These are phyloP conservation scores for Venustoraphidia nigricollis DNA, from an alignment of 2,888 invertebrate genomes.

Conservation along the genomic window DNA sequence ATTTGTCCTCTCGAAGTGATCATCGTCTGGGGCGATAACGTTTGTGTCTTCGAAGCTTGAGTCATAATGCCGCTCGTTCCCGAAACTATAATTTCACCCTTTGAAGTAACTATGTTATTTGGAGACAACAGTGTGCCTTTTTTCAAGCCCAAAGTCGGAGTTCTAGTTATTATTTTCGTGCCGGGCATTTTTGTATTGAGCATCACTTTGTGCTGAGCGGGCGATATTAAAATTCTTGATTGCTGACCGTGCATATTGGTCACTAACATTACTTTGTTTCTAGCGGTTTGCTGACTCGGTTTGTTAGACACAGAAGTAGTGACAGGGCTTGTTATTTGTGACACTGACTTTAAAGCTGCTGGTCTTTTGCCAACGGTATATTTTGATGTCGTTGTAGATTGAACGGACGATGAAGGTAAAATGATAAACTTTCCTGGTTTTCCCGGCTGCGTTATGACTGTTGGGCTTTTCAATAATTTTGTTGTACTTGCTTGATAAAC, in stretches of 20 bases:
- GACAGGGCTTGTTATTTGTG: constrained; percentile 23
- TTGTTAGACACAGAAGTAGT: not conserved
- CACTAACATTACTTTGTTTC: constrained; percentile 45
- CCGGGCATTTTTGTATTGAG: constrained; percentile 33
- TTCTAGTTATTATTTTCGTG: constrained; percentile 10
- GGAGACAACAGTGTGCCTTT: constrained; percentile 13
- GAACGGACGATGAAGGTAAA: constrained; percentile 12
- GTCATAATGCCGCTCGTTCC: not conserved
- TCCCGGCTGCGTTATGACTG: constrained; percentile 16
- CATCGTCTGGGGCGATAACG: constrained; percentile 27
- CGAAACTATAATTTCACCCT: constrained; percentile 14
- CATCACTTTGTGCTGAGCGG: constrained; percentile 39
- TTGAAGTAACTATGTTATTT: constrained; percentile 11
- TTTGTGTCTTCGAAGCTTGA: constrained; percentile 5
- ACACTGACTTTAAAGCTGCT: constrained; percentile 25
- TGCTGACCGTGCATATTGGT: constrained; percentile 45
- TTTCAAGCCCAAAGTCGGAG: constrained; percentile 4
- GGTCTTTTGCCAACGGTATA: constrained; percentile 25
- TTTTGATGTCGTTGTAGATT: constrained; percentile 14
- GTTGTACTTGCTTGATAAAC: constrained; percentile 14
- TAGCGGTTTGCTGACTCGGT: constrained; percentile 15
- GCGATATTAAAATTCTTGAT: constrained; percentile 40
- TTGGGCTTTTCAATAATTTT: constrained; percentile 16
- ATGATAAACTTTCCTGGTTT: constrained; percentile 19
- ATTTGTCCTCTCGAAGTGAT: constrained; percentile 41